A percentile compares a stretch with the other conserved stretches of the same genome.
Conservation (phyloP, 2,888 invertebrate genomes). For the Escarpia spicata region DNA sequence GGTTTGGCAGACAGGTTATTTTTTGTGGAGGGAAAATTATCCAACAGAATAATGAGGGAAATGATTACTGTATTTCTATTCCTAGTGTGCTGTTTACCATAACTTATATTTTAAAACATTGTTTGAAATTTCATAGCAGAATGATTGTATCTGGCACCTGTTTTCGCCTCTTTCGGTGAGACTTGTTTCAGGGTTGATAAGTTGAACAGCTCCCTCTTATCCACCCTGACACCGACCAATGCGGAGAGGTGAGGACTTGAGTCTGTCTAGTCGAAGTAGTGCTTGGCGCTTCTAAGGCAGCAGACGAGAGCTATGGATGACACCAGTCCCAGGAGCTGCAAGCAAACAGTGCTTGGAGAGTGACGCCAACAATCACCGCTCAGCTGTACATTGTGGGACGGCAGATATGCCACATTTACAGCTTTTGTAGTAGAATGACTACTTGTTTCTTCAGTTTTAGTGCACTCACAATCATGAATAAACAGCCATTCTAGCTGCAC, state of each 20-base stretch:
- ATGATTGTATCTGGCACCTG: not conserved
- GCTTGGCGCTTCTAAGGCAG: slow-evolving; percentile 43
- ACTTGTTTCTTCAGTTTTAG: too few relatives aligned
- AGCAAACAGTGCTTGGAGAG: not conserved
- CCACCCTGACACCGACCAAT: not conserved
- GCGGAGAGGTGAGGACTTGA: too few relatives aligned
- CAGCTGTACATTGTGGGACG: too few relatives aligned
- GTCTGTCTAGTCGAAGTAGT: slow-evolving; percentile 34
- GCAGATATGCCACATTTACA: too few relatives aligned
- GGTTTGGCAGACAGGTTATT: not conserved
- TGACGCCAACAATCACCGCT: not conserved
- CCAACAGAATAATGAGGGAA: not conserved
- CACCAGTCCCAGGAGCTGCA: slow-evolving; percentile 43
- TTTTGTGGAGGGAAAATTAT: not conserved
- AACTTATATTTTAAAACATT: too few relatives aligned
- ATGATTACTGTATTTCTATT: not conserved
- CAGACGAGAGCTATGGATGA: slow-evolving; percentile 45
- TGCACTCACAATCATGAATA: too few relatives aligned
- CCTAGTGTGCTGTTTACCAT: not conserved
- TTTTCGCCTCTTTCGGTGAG: not conserved
- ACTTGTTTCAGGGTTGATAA: not conserved
- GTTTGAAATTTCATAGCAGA: not conserved
- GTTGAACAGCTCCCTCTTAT: not conserved
- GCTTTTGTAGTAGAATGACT: too few relatives aligned
- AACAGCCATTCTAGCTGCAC: too few relatives aligned